These are phyloP conservation scores for Pantelozetes paolii DNA, from an alignment of 2,888 invertebrate species.

Conservation along the genomic window DNA sequence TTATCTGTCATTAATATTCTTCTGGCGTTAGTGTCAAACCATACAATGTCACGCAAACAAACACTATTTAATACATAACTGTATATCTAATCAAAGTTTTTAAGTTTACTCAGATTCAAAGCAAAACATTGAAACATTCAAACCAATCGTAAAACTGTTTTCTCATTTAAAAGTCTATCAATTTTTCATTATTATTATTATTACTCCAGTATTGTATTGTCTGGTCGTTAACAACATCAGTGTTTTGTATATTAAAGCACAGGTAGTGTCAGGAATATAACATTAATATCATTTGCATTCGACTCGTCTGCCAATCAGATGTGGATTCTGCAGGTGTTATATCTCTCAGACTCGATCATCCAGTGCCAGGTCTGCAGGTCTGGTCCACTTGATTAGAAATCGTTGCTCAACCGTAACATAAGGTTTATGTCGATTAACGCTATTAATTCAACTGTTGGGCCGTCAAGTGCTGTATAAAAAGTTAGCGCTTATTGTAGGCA, in stretches of 20 bases:
- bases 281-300: background rate
- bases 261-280: background rate
- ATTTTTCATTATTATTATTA: constrained; percentile 21
- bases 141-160: background rate
- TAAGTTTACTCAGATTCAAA: constrained; percentile 24
- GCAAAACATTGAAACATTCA: too few species aligned
- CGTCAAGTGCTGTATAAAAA: background rate
- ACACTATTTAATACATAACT: constrained; percentile 1
- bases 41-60: background rate
- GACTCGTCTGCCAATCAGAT: constrained; percentile 3
- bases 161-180: background rate
- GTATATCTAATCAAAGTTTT: constrained; percentile 6
- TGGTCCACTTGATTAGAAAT: background rate
- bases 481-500: background rate
- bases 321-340: background rate
- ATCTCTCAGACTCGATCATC: background rate
- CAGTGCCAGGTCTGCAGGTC: background rate
- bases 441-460: background rate
- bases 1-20: constrained; percentile 31
- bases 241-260: constrained; percentile 1
- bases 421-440: background rate
- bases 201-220: too few species aligned
- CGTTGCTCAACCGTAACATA: background rate
- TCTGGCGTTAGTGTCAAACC: constrained; percentile 7
- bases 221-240: background rate